These are phyloP conservation scores for Takifugu bimaculatus DNA, from an alignment of 2,113 vertebrate species.

Conservation along the genomic window DNA sequence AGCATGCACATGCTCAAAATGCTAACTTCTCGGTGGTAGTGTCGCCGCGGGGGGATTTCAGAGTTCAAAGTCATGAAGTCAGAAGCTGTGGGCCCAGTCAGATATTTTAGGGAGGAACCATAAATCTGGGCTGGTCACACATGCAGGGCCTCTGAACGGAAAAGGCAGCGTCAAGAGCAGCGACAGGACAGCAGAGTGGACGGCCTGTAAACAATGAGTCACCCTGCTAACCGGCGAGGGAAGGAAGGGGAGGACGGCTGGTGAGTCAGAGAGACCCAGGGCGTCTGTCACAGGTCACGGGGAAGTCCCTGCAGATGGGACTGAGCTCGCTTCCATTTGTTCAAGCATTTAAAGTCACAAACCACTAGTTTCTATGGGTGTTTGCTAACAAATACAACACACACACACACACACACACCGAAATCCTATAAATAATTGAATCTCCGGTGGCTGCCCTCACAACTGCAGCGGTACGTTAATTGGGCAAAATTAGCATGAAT, in stretches of 20 bases:
- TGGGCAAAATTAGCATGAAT: slow-evolving; percentile 99
- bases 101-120: slow-evolving; percentile 18
- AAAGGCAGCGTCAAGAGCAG: slow-evolving; percentile 64
- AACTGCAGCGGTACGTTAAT: slow-evolving; percentile 99
- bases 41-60: too few relatives aligned
- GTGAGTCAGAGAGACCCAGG: slow-evolving; percentile 5
- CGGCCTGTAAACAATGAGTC: slow-evolving; percentile 75
- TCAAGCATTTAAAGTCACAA: slow-evolving; percentile 13
- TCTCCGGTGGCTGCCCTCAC: slow-evolving; percentile 96
- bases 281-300: slow-evolving; percentile 20
- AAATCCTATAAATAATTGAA: slow-evolving; percentile 98
- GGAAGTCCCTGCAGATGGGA: slow-evolving; percentile 39
- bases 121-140: slow-evolving; percentile 42
- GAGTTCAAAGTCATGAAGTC: slow-evolving; percentile 4
- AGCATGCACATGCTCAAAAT: not conserved
- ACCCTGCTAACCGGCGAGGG: slow-evolving; percentile 56
- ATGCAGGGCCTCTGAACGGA: slow-evolving; percentile 65
- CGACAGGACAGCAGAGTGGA: slow-evolving; percentile 63
- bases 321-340: slow-evolving; percentile 19
- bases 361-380: not conserved
- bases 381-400: not conserved
- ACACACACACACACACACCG: slow-evolving; percentile 71
- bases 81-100: slow-evolving; percentile 11
- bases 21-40: not conserved
- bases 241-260: slow-evolving; percentile 54